Base-by-base conservation (phyloP, 2,797 vertebrate genomes). In the Emys orbicularis region DNA sequence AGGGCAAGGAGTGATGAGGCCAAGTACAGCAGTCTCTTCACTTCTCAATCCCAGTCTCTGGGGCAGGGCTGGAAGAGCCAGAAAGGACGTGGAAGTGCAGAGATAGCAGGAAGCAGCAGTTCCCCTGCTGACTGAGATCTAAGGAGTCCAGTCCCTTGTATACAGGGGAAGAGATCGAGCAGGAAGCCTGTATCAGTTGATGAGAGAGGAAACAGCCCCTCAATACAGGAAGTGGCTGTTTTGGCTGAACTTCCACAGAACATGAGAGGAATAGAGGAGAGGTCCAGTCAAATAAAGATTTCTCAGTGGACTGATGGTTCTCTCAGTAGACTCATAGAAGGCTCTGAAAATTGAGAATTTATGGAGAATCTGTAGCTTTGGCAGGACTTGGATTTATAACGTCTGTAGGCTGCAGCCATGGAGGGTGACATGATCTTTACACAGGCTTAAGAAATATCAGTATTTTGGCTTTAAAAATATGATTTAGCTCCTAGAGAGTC, bases 181-280 rank as follows among this genome's bases (percentile, higher is more conserved):
- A 86, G 92, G 59, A 94, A 96, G 65, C 31, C 79, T 77, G 25
- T 84, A 56, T 87, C 12, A 56, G 88, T 89, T 85, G 52, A 49
- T 0, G 1, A 74, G 29, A 68, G 34, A 80, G 59, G 88, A 94
- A 93, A 68, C 18, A 56, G 23, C 88, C 29, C 47, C 16, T 11
- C 1, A 83, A 72, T 79, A 87, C 74, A 9, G 27, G 56, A 94
- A 96, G 72, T 54, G 83, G 81, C 79, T 94, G 85, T 83, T 94
- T 86, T 79, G 53, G 19, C 74, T 1, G 2, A 12, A 47, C 94
- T 95, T 95, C 53, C 85, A 90, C 61, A 80, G 27, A 47, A 88
- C 59, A 21, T 1, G 1, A 86, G 72, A 94, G 57, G 91, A 95
- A 88, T 10, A 56, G 3, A 27, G 88, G 15, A 91, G 79, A 57